A percentile compares a stretch with the other conserved stretches of the same genome.
Conservation (phyloP, 2,113 vertebrate genomes). For the Eupsittula cactorum region DNA sequence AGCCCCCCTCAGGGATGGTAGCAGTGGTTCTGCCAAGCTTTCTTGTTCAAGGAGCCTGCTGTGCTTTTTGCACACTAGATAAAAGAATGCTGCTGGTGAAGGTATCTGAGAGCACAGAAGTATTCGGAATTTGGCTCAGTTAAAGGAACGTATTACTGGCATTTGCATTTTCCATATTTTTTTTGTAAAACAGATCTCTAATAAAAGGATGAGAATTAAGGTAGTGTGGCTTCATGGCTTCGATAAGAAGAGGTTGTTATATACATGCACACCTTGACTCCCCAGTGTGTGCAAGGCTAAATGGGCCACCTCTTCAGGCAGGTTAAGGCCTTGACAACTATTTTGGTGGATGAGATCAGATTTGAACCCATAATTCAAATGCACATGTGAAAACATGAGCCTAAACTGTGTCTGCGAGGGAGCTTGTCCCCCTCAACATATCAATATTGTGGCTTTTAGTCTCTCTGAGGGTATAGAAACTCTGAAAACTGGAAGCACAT, state of each 20-base stretch:
- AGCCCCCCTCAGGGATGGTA: not conserved
- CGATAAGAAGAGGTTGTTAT: not conserved
- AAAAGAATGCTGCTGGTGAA: not conserved
- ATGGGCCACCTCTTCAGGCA: not conserved
- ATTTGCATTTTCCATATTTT: slow-evolving; percentile 37
- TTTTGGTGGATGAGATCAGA: not conserved
- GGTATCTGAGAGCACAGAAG: not conserved
- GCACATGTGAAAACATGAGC: not conserved
- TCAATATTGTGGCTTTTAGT: not conserved
- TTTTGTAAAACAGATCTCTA: not conserved
- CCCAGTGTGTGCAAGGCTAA: fast-evolving
- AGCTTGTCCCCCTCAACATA: not conserved
- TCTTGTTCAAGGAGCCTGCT: not conserved
- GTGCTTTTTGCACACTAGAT: not conserved
- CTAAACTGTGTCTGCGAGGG: not conserved
- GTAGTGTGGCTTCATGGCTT: not conserved
- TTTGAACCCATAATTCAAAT: not conserved
- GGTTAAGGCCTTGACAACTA: not conserved
- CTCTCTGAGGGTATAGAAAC: not conserved
- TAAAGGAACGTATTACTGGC: not conserved
- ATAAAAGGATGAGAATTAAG: slow-evolving; percentile 5
- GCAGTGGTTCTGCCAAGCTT: not conserved
- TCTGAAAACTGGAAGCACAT: not conserved
- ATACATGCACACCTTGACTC: not conserved
- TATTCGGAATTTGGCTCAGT: slow-evolving; percentile 6